Conservation (phyloP, 2,888 invertebrate species). For the Aplocera efformata region DNA sequence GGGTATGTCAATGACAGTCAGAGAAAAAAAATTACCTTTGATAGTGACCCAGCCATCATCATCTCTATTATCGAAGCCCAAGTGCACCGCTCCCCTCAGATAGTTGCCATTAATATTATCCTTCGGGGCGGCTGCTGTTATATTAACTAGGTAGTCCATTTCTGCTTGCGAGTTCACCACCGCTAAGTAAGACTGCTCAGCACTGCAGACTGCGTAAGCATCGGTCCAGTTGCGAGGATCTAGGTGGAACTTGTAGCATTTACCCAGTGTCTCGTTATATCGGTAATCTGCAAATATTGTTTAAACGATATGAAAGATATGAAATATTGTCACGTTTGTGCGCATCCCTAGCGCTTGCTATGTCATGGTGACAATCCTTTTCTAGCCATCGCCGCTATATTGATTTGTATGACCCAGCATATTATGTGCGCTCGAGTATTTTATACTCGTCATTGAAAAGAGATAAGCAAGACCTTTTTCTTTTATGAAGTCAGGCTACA, state of each 20-base stretch:
- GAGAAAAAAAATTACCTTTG: constrained; percentile 47
- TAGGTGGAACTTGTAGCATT: constrained; percentile 61
- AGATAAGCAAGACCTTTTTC: too few species aligned
- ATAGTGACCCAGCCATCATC: constrained; percentile 41
- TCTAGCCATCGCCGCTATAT: too few species aligned
- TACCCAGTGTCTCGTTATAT: constrained; percentile 37
- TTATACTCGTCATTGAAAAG: too few species aligned
- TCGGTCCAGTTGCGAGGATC: constrained; percentile 53
- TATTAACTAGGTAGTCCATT: constrained; percentile 38
- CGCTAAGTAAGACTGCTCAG: constrained; percentile 55
- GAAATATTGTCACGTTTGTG: too few species aligned
- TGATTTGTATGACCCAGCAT: too few species aligned
- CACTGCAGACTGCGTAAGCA: constrained; percentile 48
- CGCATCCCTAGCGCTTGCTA: too few species aligned
- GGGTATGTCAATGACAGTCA: too few species aligned
- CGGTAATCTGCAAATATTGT: constrained; percentile 45
- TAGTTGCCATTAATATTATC: constrained; percentile 37
- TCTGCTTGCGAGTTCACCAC: constrained; percentile 51
- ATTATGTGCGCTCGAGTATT: too few species aligned
- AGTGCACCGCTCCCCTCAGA: constrained; percentile 36
- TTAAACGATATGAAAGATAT: too few species aligned
- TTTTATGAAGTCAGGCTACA: too few species aligned
- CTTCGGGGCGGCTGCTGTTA: constrained; percentile 42
- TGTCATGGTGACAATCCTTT: too few species aligned
- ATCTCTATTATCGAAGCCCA: constrained; percentile 37